Conservation (phyloP, 2,888 invertebrate genomes). For the Eucera pruinosa region DNA sequence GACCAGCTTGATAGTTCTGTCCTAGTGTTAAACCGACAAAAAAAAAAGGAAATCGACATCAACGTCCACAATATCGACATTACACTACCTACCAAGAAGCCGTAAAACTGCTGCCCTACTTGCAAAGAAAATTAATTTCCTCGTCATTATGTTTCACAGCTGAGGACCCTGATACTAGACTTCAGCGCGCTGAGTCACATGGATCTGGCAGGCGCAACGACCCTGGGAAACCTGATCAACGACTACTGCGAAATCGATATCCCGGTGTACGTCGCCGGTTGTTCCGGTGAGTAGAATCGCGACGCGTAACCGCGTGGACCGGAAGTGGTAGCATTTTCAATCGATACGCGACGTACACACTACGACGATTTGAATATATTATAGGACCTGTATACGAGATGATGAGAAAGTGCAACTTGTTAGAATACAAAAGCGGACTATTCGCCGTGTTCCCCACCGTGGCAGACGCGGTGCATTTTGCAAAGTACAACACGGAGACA, state of each 20-base stretch:
- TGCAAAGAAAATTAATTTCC: slow-evolving; percentile 29
- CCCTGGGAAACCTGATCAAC: slow-evolving; percentile 86
- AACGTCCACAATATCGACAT: neutral
- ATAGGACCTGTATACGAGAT: slow-evolving; percentile 88
- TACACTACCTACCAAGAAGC: neutral
- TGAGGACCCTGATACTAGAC: slow-evolving; percentile 87
- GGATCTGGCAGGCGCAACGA: slow-evolving; percentile 89
- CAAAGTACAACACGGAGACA: slow-evolving; percentile 73
- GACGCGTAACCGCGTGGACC: neutral
- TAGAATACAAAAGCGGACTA: slow-evolving; percentile 84
- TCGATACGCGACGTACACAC: slow-evolving; percentile 13
- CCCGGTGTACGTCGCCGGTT: slow-evolving; percentile 87
- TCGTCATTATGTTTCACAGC: slow-evolving; percentile 43
- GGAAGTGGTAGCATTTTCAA: slow-evolving; percentile 23
- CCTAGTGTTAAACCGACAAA: neutral
- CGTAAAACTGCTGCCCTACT: neutral
- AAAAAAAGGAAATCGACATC: no score
- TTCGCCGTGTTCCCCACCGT: slow-evolving; percentile 89
- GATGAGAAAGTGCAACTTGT: slow-evolving; percentile 87
- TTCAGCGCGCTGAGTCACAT: slow-evolving; percentile 89
- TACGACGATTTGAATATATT: slow-evolving; percentile 59
- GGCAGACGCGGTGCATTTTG: slow-evolving; percentile 88
- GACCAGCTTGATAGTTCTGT: no score
- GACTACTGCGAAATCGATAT: slow-evolving; percentile 86
- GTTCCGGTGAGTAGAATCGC: slow-evolving; percentile 86